Percentiles rank a stretch among this genome's conserved stretches.
Conservation (phyloP, 2,888 invertebrate species). For the Invenusta paracnida region DNA sequence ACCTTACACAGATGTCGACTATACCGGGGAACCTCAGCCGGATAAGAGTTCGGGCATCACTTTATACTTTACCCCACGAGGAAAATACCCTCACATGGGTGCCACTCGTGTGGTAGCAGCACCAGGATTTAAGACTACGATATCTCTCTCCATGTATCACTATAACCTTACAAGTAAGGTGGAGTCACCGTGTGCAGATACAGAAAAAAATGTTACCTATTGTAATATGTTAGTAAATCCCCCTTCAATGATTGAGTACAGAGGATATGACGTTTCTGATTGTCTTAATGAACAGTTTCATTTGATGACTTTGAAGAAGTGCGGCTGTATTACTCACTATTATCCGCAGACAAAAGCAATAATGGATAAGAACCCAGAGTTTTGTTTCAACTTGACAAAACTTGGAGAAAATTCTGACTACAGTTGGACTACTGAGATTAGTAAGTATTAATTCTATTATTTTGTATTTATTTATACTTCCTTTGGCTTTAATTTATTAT, state of each 20-base stretch:
- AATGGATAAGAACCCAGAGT: not conserved
- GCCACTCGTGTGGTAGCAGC: not conserved
- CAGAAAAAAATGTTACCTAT: not conserved
- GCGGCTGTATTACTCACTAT: not conserved
- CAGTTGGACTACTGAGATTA: too few relatives aligned
- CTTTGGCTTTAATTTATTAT: too few relatives aligned
- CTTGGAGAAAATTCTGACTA: not conserved
- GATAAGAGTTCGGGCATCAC: not conserved
- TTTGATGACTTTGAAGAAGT: not conserved
- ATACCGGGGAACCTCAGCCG: not conserved
- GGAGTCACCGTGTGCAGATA: not conserved
- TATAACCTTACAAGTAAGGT: not conserved
- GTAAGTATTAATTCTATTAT: too few relatives aligned
- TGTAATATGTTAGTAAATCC: not conserved
- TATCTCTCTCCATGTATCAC: not conserved
- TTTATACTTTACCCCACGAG: not conserved
- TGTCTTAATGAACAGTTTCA: conserved; percentile 14
- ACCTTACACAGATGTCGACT: not conserved
- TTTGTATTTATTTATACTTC: too few relatives aligned
- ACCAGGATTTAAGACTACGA: not conserved
- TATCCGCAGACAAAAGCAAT: not conserved
- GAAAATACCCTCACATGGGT: not conserved
- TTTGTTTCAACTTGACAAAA: not conserved
- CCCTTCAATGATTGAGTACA: not conserved
- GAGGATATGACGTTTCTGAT: not conserved